phyloP scores from a whole-genome alignment of 2,797 vertebrate genomes.

The Phyllotis vaccarum region DNA sequence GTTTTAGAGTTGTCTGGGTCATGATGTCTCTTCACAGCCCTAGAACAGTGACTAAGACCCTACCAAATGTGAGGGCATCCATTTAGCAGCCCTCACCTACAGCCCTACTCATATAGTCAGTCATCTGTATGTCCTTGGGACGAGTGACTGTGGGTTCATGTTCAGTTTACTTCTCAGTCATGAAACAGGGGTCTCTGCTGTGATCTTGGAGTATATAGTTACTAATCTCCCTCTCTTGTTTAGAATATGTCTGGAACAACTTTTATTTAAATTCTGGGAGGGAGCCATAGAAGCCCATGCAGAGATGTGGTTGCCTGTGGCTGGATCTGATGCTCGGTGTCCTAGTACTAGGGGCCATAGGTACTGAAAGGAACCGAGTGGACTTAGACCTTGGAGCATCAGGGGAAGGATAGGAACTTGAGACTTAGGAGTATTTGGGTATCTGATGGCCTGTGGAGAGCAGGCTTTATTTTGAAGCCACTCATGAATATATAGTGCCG shows the following conservation, averaged over 20 bases:
- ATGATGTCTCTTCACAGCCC: not conserved
- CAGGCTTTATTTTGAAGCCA: constrained; percentile 59
- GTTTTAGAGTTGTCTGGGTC: not conserved
- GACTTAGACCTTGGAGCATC: not conserved
- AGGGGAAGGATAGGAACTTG: not conserved
- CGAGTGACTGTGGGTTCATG: not conserved
- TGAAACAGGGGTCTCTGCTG: constrained; percentile 13
- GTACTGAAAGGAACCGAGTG: not conserved
- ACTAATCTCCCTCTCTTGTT: not conserved
- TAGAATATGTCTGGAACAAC: not conserved
- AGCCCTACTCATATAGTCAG: not conserved
- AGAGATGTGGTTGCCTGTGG: not conserved
- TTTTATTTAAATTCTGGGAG: constrained; percentile 26
- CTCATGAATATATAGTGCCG: not conserved
- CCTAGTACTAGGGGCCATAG: not conserved
- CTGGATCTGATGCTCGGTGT: not conserved
- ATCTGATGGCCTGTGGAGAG: not conserved
- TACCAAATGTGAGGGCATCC: not conserved
- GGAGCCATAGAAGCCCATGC: not conserved
- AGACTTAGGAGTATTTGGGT: not conserved
- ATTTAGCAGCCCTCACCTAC: not conserved
- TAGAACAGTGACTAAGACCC: not conserved
- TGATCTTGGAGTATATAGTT: not conserved
- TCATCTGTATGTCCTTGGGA: not conserved
- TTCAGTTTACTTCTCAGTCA: not conserved